A percentile compares a stretch with the other conserved stretches of the same genome.
These are phyloP conservation scores for Melitaea athalia DNA, from an alignment of 2,888 invertebrate genomes.

Conservation along the genomic window DNA sequence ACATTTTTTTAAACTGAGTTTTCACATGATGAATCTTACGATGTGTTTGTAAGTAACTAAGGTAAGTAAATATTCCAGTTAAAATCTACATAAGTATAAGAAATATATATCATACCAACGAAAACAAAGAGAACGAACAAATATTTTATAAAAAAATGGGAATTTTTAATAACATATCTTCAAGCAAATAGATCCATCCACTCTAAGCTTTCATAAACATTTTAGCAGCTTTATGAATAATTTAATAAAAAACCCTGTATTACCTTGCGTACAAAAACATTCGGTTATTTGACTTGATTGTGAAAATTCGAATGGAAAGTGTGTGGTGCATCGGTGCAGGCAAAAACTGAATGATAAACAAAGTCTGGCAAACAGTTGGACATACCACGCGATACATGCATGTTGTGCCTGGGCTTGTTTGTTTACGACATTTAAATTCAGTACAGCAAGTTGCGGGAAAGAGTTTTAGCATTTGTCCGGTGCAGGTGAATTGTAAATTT, in stretches of 20 bases:
- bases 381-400: conserved; percentile 42
- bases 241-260: neutral
- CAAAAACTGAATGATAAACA: conserved; percentile 47
- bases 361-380: conserved; percentile 47
- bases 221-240: too few relatives aligned
- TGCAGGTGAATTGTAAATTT: conserved; percentile 74
- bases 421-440: conserved; percentile 53
- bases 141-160: too few relatives aligned
- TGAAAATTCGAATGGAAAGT: conserved; percentile 30
- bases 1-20: too few relatives aligned
- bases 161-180: too few relatives aligned
- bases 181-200: too few relatives aligned
- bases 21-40: too few relatives aligned
- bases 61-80: too few relatives aligned
- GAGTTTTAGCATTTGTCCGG: conserved; percentile 77
- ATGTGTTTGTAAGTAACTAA: too few relatives aligned
- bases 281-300: conserved; percentile 21
- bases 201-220: too few relatives aligned
- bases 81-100: too few relatives aligned
- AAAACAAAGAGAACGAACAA: too few relatives aligned
- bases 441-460: conserved; percentile 60
- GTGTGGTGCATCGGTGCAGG: conserved; percentile 29
- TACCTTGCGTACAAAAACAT: neutral
- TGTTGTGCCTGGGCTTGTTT: conserved; percentile 54
- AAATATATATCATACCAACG: too few relatives aligned